Base-by-base conservation (phyloP, 2,888 invertebrate genomes). In the Chrysomela aeneicollis region DNA sequence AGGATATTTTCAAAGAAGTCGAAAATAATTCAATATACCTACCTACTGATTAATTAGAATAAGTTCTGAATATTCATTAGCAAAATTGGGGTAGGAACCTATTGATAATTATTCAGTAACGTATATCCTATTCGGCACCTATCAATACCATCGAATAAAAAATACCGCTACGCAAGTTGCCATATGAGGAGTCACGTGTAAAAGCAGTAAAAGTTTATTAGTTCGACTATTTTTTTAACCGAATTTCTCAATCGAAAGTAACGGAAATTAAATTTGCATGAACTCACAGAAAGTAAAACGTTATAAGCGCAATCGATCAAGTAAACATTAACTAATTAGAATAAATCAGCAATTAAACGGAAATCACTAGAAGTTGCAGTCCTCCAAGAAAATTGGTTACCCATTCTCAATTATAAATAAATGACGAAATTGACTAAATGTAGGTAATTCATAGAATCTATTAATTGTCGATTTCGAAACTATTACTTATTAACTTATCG, bases 201-300 rank as follows among this genome's bases (percentile, higher is more conserved):
- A 22, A 57, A 9, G 57, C 46, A 57, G 57, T 57, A 57, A 57
- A 57, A 57, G 57, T 57, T 46, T 8, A 57, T 30, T 17, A 21
- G 19, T 15, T 19, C 10, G 5, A 55, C 10, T 22, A 22, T 17
- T 57, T 42, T 37, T 35, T 35, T 2, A 22, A 21, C 6, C 18
- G 46, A 42, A 42, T 42, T 42, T 15, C 42, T 42, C 6, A 21
- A 57, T 57, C 26, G 57, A 57, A 46, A 57, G 57, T 57, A 26
- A 57, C 15, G 42, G 15, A 42, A 42, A 15, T 42, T n/a, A 15
- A 42, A 42, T 42, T 42, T 42, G 42, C 42, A 42, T 42, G 4
- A 2, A 15, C n/a, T 42, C 2, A 2, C 9, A 42, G n/a, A 42
- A 15, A 42, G 42, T 42, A 15, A 42, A 15, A 1, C 2, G 42